Evolutionary conservation across 2,888 invertebrate genomes (phyloP).

Genomic region (Pseudococcus viburni): DNA sequence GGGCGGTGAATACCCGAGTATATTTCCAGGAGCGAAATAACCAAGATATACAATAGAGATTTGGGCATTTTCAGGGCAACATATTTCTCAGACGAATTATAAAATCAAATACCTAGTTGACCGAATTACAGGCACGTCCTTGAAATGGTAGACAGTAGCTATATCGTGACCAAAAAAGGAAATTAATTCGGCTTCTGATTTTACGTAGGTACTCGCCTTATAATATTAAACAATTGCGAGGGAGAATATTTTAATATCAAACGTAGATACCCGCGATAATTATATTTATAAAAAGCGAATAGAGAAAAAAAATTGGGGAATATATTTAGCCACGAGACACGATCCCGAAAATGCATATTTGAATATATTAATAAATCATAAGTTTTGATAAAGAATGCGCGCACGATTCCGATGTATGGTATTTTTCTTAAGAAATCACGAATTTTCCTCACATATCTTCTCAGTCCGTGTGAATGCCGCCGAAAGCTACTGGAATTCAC

Average conservation of each 20-base stretch:
- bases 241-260: constrained; percentile 62
- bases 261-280: constrained; percentile 52
- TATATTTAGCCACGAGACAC: constrained; percentile 65
- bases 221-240: neutral
- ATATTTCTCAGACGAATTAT: constrained; percentile 43
- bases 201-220: constrained; percentile 47
- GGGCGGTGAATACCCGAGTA: neutral
- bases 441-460: constrained; percentile 58
- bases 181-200: constrained; percentile 62
- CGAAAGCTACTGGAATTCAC: constrained; percentile 67
- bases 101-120: constrained; percentile 35
- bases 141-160: constrained; percentile 54
- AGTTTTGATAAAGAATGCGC: constrained; percentile 61
- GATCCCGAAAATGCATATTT: constrained; percentile 56
- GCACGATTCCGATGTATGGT: neutral
- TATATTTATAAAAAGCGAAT: constrained; percentile 54
- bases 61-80: neutral
- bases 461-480: constrained; percentile 63
- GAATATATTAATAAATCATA: constrained; percentile 65
- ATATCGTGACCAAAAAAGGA: constrained; percentile 61
- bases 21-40: constrained; percentile 49
- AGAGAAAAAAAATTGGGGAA: constrained; percentile 16
- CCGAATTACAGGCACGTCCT: constrained; percentile 53
- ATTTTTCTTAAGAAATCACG: constrained; percentile 60
- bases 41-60: constrained; percentile 27